phyloP scores from a whole-genome alignment of 2,888 invertebrate genomes.

The Boloria euphrosyne region DNA sequence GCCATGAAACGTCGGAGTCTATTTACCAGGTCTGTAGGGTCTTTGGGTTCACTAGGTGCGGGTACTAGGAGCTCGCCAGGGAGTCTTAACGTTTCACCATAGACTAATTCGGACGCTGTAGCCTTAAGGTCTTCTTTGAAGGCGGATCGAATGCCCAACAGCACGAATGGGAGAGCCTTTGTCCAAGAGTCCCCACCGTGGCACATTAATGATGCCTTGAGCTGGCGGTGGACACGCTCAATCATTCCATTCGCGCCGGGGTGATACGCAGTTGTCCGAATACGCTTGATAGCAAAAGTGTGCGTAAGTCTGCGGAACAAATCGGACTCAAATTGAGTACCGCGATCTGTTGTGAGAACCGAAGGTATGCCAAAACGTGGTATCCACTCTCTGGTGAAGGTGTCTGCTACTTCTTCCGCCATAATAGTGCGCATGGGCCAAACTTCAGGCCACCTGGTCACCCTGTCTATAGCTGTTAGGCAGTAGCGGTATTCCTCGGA shows the following conservation, averaged over 20 bases:
- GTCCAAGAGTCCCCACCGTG: conserved; percentile 33
- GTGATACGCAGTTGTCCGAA: conserved; percentile 53
- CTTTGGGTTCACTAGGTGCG: background rate
- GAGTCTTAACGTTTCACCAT: conserved; percentile 35
- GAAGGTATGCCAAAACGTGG: conserved; percentile 40
- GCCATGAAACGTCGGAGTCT: conserved; percentile 3
- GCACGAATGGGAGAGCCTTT: conserved; percentile 30
- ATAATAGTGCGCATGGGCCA: conserved; percentile 39
- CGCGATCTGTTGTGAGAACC: conserved; percentile 39
- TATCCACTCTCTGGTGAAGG: conserved; percentile 39
- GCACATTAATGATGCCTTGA: conserved; percentile 47
- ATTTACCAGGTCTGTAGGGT: background rate
- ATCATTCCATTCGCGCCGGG: conserved; percentile 58
- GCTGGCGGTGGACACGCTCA: conserved; percentile 56
- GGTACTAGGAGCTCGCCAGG: conserved; percentile 32
- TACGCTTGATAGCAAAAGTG: no score
- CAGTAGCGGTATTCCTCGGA: no score
- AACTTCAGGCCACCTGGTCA: no score
- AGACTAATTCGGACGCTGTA: conserved; percentile 29
- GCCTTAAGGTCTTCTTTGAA: conserved; percentile 35
- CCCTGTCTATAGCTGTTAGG: no score
- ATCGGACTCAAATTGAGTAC: conserved; percentile 42
- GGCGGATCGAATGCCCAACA: conserved; percentile 34
- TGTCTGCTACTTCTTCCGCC: conserved; percentile 37
- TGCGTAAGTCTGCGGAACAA: conserved; percentile 31